Conservation (phyloP, 2,888 invertebrate genomes). For the Oscheius sp. region DNA sequence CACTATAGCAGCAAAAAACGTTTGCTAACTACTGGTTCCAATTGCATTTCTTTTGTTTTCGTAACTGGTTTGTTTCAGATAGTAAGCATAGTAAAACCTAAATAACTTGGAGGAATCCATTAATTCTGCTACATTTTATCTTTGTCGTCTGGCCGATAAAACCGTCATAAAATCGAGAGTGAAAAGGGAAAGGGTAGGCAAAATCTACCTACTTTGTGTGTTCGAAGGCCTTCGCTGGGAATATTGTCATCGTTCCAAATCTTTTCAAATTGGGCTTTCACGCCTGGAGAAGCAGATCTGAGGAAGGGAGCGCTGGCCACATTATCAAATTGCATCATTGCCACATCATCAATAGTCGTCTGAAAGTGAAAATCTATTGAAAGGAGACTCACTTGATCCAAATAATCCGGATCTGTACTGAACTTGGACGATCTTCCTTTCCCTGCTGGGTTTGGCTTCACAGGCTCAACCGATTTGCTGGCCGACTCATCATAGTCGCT, state of each 20-base stretch:
- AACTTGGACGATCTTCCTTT: constrained; percentile 18
- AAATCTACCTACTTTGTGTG: constrained; percentile 51
- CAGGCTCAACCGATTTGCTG: background rate
- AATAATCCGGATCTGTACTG: constrained; percentile 3
- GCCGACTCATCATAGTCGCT: constrained; percentile 22
- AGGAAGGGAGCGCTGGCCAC: constrained; percentile 58
- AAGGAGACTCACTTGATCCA: constrained; percentile 8
- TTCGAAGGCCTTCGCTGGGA: constrained; percentile 59
- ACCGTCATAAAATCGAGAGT: background rate
- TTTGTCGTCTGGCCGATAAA: background rate
- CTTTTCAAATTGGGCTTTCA: constrained; percentile 56
- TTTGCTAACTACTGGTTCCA: too few species aligned
- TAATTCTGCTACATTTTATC: constrained; percentile 13
- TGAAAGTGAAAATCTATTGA: constrained; percentile 18
- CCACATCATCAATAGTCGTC: constrained; percentile 52
- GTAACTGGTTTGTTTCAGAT: too few species aligned
- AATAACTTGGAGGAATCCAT: background rate
- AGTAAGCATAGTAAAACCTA: too few species aligned
- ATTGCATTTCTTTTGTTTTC: too few species aligned
- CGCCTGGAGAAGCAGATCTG: constrained; percentile 47
- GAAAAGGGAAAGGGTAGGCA: background rate
- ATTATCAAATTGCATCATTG: constrained; percentile 54
- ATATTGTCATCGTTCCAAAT: constrained; percentile 65
- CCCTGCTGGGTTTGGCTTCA: background rate
- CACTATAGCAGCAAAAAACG: too few species aligned